Conservation (phyloP, 2,888 invertebrate genomes). For the Thelaira solivaga region DNA sequence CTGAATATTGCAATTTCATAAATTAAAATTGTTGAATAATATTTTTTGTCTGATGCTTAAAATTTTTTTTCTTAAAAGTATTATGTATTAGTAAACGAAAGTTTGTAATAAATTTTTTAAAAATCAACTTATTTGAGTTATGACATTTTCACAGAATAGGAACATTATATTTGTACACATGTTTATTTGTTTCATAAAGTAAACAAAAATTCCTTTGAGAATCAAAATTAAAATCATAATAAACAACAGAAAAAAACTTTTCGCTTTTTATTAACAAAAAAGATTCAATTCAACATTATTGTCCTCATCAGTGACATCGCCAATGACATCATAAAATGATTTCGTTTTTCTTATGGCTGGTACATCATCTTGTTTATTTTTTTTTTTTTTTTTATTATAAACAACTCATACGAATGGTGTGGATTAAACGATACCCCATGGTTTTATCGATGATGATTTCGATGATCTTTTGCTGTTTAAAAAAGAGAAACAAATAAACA, state of each 20-base stretch:
- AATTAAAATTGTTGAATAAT: no score
- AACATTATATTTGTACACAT: no score
- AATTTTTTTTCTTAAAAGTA: no score
- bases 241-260: conserved; percentile 45
- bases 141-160: no score
- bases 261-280: conserved; percentile 28
- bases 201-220: conserved; percentile 50
- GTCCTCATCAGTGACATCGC: conserved; percentile 23
- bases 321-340: conserved; percentile 6
- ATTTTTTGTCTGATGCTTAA: no score
- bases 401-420: conserved; percentile 48
- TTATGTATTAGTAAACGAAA: no score
- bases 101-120: no score
- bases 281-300: conserved; percentile 36
- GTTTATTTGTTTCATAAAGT: conserved; percentile 32
- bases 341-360: conserved; percentile 1
- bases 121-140: no score
- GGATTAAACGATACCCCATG: conserved; percentile 61
- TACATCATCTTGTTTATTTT: conserved; percentile 21
- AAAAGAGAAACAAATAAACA: not conserved
- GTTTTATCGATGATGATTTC: conserved; percentile 61
- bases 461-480: conserved; percentile 48
- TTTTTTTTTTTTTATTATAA: no score
- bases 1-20: no score
- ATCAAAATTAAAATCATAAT: conserved; percentile 21